A percentile compares a stretch with the other conserved stretches of the same genome.
phyloP scores from a whole-genome alignment of 92 coral and sea anemone genomes.

The Bergia puertoricense region DNA sequence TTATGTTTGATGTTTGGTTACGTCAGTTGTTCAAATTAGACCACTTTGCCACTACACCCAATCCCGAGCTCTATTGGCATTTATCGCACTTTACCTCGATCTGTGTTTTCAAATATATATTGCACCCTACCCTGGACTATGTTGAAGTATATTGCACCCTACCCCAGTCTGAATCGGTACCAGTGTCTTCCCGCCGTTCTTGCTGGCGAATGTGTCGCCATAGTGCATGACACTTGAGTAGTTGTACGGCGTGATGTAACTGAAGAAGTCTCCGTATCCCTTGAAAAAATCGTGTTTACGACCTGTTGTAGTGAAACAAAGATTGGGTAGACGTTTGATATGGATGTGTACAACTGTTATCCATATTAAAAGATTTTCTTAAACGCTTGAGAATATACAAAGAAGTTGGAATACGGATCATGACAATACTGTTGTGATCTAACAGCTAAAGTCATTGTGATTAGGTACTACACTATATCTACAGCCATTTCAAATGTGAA shows the following conservation, averaged over 20 bases:
- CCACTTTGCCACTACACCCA: background rate
- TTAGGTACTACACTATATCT: no score
- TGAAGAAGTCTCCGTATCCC: background rate
- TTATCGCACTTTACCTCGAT: background rate
- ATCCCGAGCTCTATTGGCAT: background rate
- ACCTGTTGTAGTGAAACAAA: background rate
- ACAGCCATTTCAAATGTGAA: no score
- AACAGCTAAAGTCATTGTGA: no score
- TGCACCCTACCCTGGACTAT: background rate
- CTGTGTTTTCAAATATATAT: background rate
- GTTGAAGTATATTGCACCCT: background rate
- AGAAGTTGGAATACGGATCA: background rate
- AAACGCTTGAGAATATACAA: background rate
- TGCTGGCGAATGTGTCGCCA: conserved; percentile 48
- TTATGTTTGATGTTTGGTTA: no score
- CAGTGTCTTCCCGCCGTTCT: conserved; percentile 48
- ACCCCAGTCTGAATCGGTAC: conserved; percentile 38
- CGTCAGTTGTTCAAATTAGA: no score
- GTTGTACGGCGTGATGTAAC: conserved; percentile 44
- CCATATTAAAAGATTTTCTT: background rate
- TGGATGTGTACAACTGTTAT: background rate
- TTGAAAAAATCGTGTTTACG: conserved; percentile 1
- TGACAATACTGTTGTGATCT: no score
- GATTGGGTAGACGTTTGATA: background rate
- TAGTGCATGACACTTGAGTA: conserved; percentile 53